phyloP scores from a whole-genome alignment of 2,797 vertebrate species.

The Enteromius fasciolatus region DNA sequence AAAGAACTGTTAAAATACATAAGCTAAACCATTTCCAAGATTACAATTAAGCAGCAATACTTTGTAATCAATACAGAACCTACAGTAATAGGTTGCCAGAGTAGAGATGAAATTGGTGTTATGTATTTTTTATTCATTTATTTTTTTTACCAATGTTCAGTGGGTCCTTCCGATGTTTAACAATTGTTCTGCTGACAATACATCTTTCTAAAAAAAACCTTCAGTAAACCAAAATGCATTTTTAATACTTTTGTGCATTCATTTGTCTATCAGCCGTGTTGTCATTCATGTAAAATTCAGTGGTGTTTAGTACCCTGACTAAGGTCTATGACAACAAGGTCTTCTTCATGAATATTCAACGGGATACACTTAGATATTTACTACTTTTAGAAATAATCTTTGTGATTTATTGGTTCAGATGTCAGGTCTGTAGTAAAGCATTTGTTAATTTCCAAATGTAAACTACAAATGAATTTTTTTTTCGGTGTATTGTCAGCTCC shows the following conservation, averaged over 20 bases:
- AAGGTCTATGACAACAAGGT: not conserved
- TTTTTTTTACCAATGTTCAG: not conserved
- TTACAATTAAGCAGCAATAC: not conserved
- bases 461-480: not conserved
- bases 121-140: too few species aligned
- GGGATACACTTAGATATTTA: not conserved
- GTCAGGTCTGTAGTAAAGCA: not conserved
- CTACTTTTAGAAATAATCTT: not conserved
- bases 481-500: not conserved
- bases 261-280: not conserved
- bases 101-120: not conserved
- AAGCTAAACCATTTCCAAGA: not conserved
- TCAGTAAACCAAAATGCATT: not conserved
- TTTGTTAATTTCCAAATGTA: not conserved
- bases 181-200: not conserved
- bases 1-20: not conserved
- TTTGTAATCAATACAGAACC: not conserved
- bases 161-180: not conserved
- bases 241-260: not conserved
- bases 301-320: not conserved
- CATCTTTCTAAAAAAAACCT: not conserved
- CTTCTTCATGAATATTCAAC: not conserved
- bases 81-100: not conserved
- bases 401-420: not conserved
- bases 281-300: not conserved